Conservation (phyloP, 2,113 vertebrate genomes). For the Climacteris rufus region DNA sequence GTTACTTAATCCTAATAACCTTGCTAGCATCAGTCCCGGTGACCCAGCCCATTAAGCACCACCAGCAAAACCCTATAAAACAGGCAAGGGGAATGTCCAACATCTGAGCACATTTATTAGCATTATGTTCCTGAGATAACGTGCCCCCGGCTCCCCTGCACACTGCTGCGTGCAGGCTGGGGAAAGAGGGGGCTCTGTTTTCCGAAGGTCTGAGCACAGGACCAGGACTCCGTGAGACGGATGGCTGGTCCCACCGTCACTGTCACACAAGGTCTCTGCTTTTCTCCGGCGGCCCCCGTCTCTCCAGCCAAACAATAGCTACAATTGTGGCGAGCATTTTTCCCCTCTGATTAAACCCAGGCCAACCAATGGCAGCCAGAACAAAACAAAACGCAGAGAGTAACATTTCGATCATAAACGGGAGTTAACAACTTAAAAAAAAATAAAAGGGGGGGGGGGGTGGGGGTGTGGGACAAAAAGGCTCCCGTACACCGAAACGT, state of each 20-base stretch:
- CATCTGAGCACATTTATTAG: conserved; percentile 61
- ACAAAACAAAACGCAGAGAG: neutral
- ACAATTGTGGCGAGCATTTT: neutral
- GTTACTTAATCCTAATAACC: conserved; percentile 66
- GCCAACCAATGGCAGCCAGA: neutral
- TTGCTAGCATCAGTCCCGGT: conserved; percentile 42
- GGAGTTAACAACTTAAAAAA: neutral
- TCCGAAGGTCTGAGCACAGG: neutral
- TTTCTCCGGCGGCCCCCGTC: neutral
- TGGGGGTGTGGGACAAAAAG: neutral
- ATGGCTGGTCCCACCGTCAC: neutral
- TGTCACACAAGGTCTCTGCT: neutral
- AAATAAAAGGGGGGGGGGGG: rapidly evolving
- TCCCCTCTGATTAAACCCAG: conserved; percentile 1
- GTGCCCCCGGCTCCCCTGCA: neutral
- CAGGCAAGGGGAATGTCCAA: conserved; percentile 48
- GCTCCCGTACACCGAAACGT: neutral
- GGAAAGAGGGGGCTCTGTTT: neutral
- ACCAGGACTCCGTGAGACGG: neutral
- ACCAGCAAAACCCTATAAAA: conserved; percentile 61
- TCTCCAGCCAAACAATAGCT: neutral
- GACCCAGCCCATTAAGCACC: conserved; percentile 50
- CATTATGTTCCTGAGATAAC: neutral
- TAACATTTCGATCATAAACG: neutral
- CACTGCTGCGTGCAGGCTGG: neutral